Base-by-base conservation (phyloP, 2,888 invertebrate species). In the Archaeoteleia sp. region DNA sequence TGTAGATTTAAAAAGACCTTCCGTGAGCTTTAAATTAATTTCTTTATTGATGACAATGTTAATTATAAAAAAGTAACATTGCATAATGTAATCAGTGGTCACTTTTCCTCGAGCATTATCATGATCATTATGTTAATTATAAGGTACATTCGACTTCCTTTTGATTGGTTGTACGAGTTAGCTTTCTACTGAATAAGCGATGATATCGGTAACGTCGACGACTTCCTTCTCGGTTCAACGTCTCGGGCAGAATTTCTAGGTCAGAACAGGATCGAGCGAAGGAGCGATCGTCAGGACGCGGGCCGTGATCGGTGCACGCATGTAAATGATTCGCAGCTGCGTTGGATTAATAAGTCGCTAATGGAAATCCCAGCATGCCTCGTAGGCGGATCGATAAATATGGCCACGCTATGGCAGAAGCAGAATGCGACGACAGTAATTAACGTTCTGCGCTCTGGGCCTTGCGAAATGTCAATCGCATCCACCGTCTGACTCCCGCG, bases 381-480 rank as follows among this genome's bases (percentile, higher is more conserved):
- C 74, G 78, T 78, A 76, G 78, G 81, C 78, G 77, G 71, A 70
- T 70, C 75, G 73, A 81, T 81, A 78, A 76, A 81, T 81, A 53
- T 78, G 79, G 67, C 45, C 30, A 35, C 37, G 39, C 57, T 42
- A 37, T 20, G 65, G 71, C 68, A 70, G 73, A 71, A 74, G 70
- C 74, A 30, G 46, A 63, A 57, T 60, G 58, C 37, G 57, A 60
- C 55, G 66, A 67, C 68, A 70, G 72, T 70, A 75, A 75, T 75
- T 74, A 74, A 71, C 69, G 71, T 69, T 70, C 51, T 34, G 9
- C 53, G 55, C 67, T 71, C 57, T 53, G 34, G 34, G 42, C 20
- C 54, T 62, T 57, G 60, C 55, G 63, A 62, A 68, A 69, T 73
- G 73, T 71, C 71, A 71, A 71, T 70, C 60, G 57, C 48, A 65